Base-by-base conservation (phyloP, 1,140 invertebrate species). In the Meloidogyne hapla region DNA sequence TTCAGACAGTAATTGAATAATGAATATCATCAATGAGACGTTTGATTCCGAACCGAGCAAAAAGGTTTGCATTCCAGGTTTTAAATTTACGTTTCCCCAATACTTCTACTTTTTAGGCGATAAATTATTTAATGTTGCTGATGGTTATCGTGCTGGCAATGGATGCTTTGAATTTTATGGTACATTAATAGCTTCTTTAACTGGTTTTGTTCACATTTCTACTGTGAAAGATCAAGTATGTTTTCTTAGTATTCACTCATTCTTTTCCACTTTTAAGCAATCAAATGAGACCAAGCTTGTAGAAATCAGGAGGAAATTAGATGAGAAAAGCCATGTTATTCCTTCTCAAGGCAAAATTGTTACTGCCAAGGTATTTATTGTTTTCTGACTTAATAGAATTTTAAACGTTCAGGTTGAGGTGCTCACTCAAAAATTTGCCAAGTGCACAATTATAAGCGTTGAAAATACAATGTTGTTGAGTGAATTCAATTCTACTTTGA, bases 391-490 rank as follows among this genome's bases (percentile, higher is more conserved):
- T 3, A 75, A 5, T 12, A 42, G 0, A 8, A n/a, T 18, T 6
- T 13, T 65, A 33, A 33, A 0, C 33, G 9, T 33, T 42, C 25
- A 73, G 77, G 82, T 83, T 0, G 75, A 80, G 21, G n/a, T 61
- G 21, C 64, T 83, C 9, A 75, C 76, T 1, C 61, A 77, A 18
- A 73, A 74, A 40, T 83, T 74, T 61, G 81, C 81, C 8, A 84
- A 81, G 28, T 83, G 81, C 45, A 81, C 81, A 15, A 83, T 83
- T 42, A 73, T 83, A n/a, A 83, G 83, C 61, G 78, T 83, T 25
- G 83, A 70, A 28, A 71, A 83, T 33, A 84, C 77, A 18, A 42
- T 81, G 21, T 66, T 83, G 21, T 25, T 26, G 6, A 64, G 81
- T 69, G 80, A 79, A 56, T 83, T 84, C 67, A 80, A 67, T 28